These are phyloP conservation scores for Lutjanus campechanus DNA, from an alignment of 2,797 vertebrate species.

Conservation along the genomic window DNA sequence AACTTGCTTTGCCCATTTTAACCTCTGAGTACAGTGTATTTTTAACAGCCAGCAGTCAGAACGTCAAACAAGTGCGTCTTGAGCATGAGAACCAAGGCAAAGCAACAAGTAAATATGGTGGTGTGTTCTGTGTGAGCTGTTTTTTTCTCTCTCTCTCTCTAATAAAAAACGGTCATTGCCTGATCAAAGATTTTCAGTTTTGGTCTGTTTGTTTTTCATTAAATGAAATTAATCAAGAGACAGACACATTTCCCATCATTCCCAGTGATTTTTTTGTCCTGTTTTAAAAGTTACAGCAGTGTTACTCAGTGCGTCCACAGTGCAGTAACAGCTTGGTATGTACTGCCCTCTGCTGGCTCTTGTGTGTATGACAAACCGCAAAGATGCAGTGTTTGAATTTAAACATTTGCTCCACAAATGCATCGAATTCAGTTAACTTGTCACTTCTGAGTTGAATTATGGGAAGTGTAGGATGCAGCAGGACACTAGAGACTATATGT, in stretches of 20 bases:
- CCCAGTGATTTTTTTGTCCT: too few species aligned
- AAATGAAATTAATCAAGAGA: neutral
- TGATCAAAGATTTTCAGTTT: neutral
- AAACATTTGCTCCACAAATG: neutral
- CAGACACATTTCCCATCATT: neutral
- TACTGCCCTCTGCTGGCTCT: slow-evolving; percentile 57
- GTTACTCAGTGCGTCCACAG: neutral
- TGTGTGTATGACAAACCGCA: slow-evolving; percentile 21
- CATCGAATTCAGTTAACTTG: neutral
- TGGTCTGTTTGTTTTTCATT: neutral
- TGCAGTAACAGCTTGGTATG: slow-evolving; percentile 1
- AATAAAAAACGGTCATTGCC: neutral
- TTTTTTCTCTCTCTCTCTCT: neutral
- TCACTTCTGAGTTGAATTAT: neutral
- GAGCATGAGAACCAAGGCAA: neutral
- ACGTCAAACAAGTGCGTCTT: neutral
- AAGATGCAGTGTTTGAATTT: neutral
- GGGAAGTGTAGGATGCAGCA: neutral
- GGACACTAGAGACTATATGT: neutral
- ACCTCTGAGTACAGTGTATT: neutral
- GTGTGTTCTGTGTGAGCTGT: neutral
- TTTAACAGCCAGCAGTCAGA: neutral
- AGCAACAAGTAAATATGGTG: neutral
- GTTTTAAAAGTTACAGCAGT: neutral
- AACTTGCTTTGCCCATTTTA: neutral